phyloP scores from a whole-genome alignment of 53 echinoderm and acorn worm genomes.

The Holothuria scabra region DNA sequence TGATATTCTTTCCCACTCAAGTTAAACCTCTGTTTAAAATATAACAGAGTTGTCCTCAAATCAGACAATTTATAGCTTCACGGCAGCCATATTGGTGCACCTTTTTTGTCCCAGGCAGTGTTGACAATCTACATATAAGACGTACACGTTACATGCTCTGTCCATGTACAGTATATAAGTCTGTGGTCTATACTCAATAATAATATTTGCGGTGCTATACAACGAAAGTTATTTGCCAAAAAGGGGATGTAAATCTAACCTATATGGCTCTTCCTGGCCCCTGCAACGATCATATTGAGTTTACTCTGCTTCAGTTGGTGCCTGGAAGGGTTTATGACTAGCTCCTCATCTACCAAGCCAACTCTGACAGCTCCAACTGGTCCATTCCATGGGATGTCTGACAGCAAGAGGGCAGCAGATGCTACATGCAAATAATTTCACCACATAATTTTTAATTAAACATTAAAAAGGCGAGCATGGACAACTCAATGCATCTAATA shows the following conservation, averaged over 20 bases:
- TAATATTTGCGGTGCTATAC: too few relatives aligned
- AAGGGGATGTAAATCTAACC: neutral
- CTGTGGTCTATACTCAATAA: too few relatives aligned
- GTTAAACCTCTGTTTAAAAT: too few relatives aligned
- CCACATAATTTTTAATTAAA: neutral
- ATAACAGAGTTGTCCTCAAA: too few relatives aligned
- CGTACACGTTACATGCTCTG: too few relatives aligned
- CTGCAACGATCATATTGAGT: conserved; percentile 91
- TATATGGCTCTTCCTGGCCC: conserved; percentile 46
- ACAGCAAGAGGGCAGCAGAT: conserved; percentile 88
- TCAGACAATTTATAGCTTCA: too few relatives aligned
- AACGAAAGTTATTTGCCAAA: too few relatives aligned
- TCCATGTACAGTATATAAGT: too few relatives aligned
- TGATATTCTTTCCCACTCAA: too few relatives aligned
- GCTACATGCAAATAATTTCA: conserved; percentile 50
- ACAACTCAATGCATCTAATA: neutral
- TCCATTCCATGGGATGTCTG: conserved; percentile 98
- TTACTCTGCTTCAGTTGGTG: conserved; percentile 76
- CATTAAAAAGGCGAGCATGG: neutral
- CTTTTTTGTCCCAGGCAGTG: too few relatives aligned
- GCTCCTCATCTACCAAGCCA: conserved; percentile 85
- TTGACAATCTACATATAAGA: too few relatives aligned
- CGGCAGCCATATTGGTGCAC: too few relatives aligned
- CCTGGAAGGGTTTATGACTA: conserved; percentile 95
- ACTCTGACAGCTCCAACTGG: conserved; percentile 96